These are phyloP conservation scores for Drosophila mulleri DNA, from an alignment of 2,888 invertebrate genomes.

Conservation along the genomic window DNA sequence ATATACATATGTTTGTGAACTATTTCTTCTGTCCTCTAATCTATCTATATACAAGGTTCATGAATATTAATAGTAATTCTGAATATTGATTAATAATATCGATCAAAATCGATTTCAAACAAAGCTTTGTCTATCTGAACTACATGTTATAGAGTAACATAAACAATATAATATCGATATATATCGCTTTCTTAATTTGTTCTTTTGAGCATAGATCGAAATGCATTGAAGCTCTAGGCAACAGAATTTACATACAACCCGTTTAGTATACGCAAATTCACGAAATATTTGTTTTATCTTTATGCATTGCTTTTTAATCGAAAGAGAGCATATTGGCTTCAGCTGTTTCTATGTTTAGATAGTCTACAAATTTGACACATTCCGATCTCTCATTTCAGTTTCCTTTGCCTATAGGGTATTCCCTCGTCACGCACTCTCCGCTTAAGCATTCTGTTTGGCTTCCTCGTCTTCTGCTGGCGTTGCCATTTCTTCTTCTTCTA, in stretches of 20 bases:
- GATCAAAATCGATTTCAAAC: no score
- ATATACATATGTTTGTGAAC: background rate
- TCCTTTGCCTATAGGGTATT: background rate
- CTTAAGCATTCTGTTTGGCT: background rate
- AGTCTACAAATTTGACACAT: no score
- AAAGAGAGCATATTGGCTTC: background rate
- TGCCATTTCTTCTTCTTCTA: constrained; percentile 21
- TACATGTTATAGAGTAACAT: no score
- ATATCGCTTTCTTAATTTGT: background rate
- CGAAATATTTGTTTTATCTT: background rate
- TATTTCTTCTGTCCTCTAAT: background rate
- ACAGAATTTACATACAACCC: no score
- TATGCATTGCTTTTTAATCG: background rate
- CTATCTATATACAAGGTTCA: background rate
- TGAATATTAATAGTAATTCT: no score
- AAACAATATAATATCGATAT: no score
- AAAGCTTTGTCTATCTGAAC: no score
- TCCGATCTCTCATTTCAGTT: background rate
- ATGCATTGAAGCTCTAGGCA: background rate
- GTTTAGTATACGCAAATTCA: background rate
- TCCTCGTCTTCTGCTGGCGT: constrained; percentile 16
- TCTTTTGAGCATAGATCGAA: background rate
- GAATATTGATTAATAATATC: no score
- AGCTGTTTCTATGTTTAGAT: no score
- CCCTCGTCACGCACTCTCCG: background rate